Conservation (phyloP, 2,113 vertebrate genomes). For the Grammatotria lemairii region DNA sequence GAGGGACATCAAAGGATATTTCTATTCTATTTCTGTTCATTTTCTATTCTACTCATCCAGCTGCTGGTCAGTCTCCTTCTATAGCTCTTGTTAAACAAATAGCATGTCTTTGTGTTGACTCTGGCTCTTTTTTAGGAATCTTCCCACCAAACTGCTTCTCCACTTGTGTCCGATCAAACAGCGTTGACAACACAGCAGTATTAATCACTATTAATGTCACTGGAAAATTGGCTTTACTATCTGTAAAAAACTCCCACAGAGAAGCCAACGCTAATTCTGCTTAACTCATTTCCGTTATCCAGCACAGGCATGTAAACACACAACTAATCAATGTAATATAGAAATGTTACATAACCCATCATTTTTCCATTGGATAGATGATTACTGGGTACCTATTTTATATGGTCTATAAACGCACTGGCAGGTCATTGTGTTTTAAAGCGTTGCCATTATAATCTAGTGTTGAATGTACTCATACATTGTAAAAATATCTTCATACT, state of each 20-base stretch:
- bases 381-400: constrained; percentile 15
- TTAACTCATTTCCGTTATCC: constrained; percentile 34
- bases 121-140: background rate
- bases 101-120: constrained; percentile 8
- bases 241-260: constrained; percentile 47
- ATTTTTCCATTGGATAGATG: constrained; percentile 13
- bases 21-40: background rate
- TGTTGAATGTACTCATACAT: background rate
- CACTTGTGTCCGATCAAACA: constrained; percentile 1
- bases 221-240: constrained; percentile 51
- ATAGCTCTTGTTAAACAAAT: background rate
- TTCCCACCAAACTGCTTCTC: background rate
- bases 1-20: background rate
- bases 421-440: background rate
- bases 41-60: background rate
- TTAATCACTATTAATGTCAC: constrained; percentile 52
- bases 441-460: background rate
- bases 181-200: constrained; percentile 18
- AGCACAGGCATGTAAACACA: constrained; percentile 15
- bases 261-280: constrained; percentile 24
- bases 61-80: background rate
- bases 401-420: background rate
- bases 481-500: background rate
- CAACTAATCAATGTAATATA: constrained; percentile 27
- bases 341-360: constrained; percentile 19